A percentile compares a stretch with the other conserved stretches of the same genome.
These are phyloP conservation scores for Morone chrysops DNA, from an alignment of 2,113 vertebrate species.

Conservation along the genomic window DNA sequence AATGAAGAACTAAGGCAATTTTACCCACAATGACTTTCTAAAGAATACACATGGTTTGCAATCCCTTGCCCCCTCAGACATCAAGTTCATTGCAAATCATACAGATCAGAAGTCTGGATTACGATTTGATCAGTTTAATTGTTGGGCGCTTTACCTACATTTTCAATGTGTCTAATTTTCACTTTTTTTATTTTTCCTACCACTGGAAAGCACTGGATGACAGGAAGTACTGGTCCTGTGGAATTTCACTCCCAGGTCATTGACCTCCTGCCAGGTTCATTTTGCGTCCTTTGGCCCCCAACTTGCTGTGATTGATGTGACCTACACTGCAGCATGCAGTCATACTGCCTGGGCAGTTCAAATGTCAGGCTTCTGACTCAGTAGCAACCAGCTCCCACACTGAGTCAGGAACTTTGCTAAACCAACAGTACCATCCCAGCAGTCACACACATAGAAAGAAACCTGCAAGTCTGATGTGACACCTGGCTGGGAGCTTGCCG, in stretches of 20 bases:
- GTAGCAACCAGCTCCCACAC: slow-evolving; percentile 51
- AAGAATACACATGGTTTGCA: neutral
- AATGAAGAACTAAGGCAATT: slow-evolving; percentile 20
- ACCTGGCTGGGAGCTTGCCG: slow-evolving; percentile 39
- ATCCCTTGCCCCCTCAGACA: neutral
- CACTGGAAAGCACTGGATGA: slow-evolving; percentile 6
- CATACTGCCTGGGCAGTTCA: slow-evolving; percentile 38
- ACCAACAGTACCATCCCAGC: slow-evolving; percentile 32
- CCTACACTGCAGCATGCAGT: slow-evolving; percentile 32
- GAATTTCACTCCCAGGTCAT: slow-evolving; percentile 51
- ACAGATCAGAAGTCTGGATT: neutral
- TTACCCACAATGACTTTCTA: slow-evolving; percentile 21
- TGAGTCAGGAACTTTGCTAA: slow-evolving; percentile 24
- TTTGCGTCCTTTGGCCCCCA: slow-evolving; percentile 27
- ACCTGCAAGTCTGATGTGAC: slow-evolving; percentile 40
- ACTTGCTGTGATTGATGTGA: slow-evolving; percentile 52
- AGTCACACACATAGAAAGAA: slow-evolving; percentile 10
- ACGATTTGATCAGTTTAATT: neutral
- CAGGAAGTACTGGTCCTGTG: slow-evolving; percentile 39
- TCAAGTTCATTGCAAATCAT: neutral
- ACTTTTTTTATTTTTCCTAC: neutral
- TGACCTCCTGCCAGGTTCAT: slow-evolving; percentile 50
- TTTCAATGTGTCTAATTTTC: neutral
- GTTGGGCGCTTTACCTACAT: neutral
- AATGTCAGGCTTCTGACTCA: slow-evolving; percentile 60